phyloP scores from a whole-genome alignment of 2,888 invertebrate species.

The Synanthedon formicaeformis region DNA sequence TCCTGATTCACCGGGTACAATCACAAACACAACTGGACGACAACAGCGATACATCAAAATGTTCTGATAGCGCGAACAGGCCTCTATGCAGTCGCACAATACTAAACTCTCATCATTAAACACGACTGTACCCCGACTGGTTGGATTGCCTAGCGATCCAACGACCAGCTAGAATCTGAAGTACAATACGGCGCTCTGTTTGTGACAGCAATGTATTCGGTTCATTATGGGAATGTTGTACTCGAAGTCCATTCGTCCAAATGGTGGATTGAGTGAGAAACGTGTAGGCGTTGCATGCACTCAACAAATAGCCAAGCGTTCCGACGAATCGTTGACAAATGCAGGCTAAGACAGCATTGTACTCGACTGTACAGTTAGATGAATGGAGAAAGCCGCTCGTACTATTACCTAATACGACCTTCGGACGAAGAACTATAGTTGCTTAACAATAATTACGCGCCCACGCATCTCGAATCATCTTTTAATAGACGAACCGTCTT shows the following conservation, averaged over 20 bases:
- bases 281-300: conserved; percentile 9
- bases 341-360: conserved; percentile 3
- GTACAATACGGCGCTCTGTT: too few species aligned
- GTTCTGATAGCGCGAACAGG: conserved; percentile 7
- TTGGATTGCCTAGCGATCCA: too few species aligned
- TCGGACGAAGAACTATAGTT: too few species aligned
- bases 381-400: conserved; percentile 4
- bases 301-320: conserved; percentile 9
- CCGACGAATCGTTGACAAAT: conserved; percentile 11
- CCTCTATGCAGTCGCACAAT: conserved; percentile 1
- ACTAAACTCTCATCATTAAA: not conserved
- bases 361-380: conserved; percentile 2
- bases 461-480: not conserved
- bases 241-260: not conserved
- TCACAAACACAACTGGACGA: conserved; percentile 2
- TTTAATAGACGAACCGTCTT: not conserved
- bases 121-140: too few species aligned
- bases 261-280: conserved; percentile 9
- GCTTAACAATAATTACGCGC: too few species aligned
- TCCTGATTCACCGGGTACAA: not conserved
- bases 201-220: conserved; percentile 1
- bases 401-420: not conserved
- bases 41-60: conserved; percentile 9
- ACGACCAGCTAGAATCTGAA: too few species aligned
- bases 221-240: not conserved